Conservation (phyloP, 2,888 invertebrate species). For the Ferrisia virgata region DNA sequence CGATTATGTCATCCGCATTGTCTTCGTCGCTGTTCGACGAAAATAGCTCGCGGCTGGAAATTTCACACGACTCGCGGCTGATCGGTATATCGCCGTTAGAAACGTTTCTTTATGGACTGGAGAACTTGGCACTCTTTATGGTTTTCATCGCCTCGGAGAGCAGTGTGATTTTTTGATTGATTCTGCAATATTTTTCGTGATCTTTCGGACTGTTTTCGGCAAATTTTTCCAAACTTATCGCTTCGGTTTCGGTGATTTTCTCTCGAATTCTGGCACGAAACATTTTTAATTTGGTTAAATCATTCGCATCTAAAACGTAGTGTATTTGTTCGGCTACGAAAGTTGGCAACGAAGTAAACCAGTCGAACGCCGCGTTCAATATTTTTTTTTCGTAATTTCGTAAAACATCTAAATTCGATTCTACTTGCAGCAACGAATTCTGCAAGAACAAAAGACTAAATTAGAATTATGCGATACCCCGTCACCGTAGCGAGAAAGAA, state of each 20-base stretch:
- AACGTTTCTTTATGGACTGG: not conserved
- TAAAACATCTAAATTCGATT: conserved; percentile 15
- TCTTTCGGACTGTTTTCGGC: not conserved
- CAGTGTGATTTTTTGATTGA: not conserved
- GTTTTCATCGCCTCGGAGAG: conserved; percentile 27
- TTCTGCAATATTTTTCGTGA: not conserved
- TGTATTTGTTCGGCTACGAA: conserved; percentile 34
- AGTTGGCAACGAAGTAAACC: conserved; percentile 40
- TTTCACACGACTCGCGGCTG: not conserved
- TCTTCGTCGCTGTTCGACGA: not conserved
- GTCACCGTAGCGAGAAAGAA: not conserved
- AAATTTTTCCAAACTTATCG: not conserved
- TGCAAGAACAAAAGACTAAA: too few species aligned
- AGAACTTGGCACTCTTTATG: not conserved
- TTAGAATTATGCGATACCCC: not conserved
- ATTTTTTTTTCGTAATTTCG: conserved; percentile 36
- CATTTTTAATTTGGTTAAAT: conserved; percentile 27
- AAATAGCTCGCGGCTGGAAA: not conserved
- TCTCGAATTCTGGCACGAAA: conserved; percentile 6
- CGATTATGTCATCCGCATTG: not conserved
- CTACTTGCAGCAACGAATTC: conserved; percentile 9
- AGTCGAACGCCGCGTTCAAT: conserved; percentile 11
- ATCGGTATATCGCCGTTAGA: not conserved
- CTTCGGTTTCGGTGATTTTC: conserved; percentile 31
- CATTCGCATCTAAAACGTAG: conserved; percentile 1